A percentile compares a stretch with the other conserved stretches of the same genome.
phyloP scores from a whole-genome alignment of 2,888 invertebrate species.

The Lasioglossum figueresi region DNA sequence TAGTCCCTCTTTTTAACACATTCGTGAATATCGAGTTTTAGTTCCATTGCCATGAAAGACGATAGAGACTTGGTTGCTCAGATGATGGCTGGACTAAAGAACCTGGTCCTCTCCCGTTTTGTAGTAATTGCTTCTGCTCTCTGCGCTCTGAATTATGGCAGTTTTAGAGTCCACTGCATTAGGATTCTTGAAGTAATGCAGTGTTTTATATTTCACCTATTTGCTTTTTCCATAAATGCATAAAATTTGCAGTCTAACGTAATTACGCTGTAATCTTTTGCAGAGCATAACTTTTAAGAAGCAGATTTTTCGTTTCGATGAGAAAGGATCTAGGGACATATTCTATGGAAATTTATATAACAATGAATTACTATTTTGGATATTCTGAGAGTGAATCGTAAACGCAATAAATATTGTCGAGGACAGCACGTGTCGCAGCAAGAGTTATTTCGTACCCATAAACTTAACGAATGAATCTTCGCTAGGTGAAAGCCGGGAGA shows the following conservation, averaged over 20 bases:
- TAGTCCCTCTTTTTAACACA: background rate
- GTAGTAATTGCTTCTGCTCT: background rate
- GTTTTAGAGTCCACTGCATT: background rate
- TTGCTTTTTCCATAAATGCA: background rate
- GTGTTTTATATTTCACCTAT: background rate
- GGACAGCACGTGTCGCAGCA: background rate
- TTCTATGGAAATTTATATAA: background rate
- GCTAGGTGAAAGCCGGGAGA: slow-evolving; percentile 10
- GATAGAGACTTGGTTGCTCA: background rate
- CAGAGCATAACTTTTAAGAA: background rate
- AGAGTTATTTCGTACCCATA: background rate
- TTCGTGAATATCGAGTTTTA: background rate
- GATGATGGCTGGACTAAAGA: background rate
- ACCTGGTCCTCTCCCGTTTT: background rate
- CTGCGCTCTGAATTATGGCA: background rate
- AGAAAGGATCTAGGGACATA: background rate
- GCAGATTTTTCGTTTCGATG: background rate
- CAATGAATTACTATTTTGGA: background rate
- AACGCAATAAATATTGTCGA: background rate
- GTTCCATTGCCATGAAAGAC: background rate
- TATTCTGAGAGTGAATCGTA: background rate
- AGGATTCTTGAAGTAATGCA: background rate
- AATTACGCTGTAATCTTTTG: background rate
- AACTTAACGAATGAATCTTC: slow-evolving; percentile 20
- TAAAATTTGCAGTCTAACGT: background rate